Evolutionary conservation across 2,113 vertebrate genomes (phyloP).

Genomic region (Balaenoptera acutorostrata): DNA sequence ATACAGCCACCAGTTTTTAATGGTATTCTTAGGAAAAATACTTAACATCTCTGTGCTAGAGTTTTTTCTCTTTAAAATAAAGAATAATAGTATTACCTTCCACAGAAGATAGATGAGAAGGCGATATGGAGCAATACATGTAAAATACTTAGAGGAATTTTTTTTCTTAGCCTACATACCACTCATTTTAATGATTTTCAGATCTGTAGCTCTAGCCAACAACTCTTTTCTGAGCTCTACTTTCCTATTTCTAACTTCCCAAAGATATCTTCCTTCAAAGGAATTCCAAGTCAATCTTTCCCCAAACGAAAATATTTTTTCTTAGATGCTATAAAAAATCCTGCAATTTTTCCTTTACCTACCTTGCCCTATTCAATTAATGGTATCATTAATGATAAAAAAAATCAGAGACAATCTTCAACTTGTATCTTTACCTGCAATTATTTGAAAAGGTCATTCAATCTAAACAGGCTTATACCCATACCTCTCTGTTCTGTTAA

Average conservation of each 20-base stretch:
- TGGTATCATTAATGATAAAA: not conserved
- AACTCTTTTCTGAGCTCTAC: not conserved
- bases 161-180: not conserved
- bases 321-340: not conserved
- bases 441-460: not conserved
- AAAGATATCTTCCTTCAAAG: not conserved
- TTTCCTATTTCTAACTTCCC: not conserved
- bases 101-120: not conserved
- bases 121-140: not conserved
- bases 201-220: not conserved
- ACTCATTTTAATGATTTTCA: not conserved
- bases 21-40: not conserved
- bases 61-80: not conserved
- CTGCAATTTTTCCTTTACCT: not conserved
- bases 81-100: not conserved
- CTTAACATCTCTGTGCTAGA: not conserved
- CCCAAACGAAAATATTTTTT: not conserved
- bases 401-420: not conserved
- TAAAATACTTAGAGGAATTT: not conserved
- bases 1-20: not conserved
- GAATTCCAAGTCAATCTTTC: not conserved
- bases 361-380: not conserved
- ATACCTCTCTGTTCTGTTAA: not conserved
- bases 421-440: not conserved
- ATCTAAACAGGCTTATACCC: not conserved